Percentiles rank a stretch among this genome's conserved stretches.
Evolutionary conservation across 2,888 invertebrate genomes (phyloP).

Genomic region (Corythucha ciliata): DNA sequence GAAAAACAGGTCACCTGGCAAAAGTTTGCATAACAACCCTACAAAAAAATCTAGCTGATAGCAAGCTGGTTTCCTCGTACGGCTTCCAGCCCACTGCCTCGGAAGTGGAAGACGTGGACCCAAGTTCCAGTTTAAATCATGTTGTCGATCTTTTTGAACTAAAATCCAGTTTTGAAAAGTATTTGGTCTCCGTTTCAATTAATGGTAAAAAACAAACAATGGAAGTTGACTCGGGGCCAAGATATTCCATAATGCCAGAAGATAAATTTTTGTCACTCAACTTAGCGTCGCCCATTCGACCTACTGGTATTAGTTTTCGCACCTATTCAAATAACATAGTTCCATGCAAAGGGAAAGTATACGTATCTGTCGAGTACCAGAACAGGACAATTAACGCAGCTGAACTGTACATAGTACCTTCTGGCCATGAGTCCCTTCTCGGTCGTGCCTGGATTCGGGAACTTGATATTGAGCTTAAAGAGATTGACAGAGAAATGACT

Average conservation of each 20-base stretch:
- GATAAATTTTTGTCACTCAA: slow-evolving; percentile 9
- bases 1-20: not conserved
- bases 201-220: slow-evolving; percentile 10
- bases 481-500: not conserved
- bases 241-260: slow-evolving; percentile 14
- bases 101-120: too few species aligned
- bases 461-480: not conserved
- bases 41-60: not conserved
- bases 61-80: too few species aligned
- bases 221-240: slow-evolving; percentile 17
- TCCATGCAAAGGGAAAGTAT: not conserved
- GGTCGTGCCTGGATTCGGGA: not conserved
- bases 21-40: slow-evolving; percentile 3
- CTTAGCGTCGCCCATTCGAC: too few species aligned
- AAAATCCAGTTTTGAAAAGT: not conserved
- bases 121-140: too few species aligned
- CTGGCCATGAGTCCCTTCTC: not conserved
- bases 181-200: slow-evolving; percentile 7
- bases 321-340: not conserved
- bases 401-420: slow-evolving; percentile 2
- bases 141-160: slow-evolving; percentile 13
- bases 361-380: not conserved
- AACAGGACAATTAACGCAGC: not conserved
- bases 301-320: not conserved
- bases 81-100: too few species aligned